Evolutionary conservation across 2,797 vertebrate species (phyloP), one percentile per base, ranked within the genome.

Genomic region (Phoxinus dragarum): DNA sequence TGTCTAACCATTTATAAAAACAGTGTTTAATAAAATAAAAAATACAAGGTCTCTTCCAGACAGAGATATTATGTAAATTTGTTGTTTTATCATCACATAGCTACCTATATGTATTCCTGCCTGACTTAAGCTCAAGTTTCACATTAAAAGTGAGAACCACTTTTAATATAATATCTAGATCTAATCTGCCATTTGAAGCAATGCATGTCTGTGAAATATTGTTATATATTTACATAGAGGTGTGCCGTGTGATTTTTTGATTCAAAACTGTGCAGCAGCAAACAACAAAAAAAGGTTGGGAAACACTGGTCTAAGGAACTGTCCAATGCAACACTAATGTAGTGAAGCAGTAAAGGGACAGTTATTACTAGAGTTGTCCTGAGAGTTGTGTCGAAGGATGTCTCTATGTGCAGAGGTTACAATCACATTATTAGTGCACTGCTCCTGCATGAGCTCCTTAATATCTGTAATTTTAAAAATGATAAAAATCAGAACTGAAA

Each of bases 371-470:
- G 94, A 91, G 36, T 92, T 91, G 85, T 97, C 96, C 78, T 95
- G 96, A 38, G 94, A 96, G 91, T 92, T 94, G 76, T 95, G 93
- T 79, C 95, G 95, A 23, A 97, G 92, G 91, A 96, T 93, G 67
- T 97, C 96, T 23, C 97, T 94, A 34, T 96, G 95, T 6, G 96
- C 94, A 3, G 96, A 96, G 0, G 96, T 96, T 87, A 97, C 93
- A 3, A 97, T 97, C 90, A 96, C 89, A 42, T 97, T 96, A 92
- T 96, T 96, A 93, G 95, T 95, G 88, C 96, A 95, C 82, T 96
- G 97, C 73, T 96, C 96, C 31, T 92, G 93, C 86, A 97, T 94
- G 64, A 97, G 91, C 75, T 96, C 96, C 93, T 94, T 97, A 90
- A 98, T 95, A 92, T 97, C 96, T 97, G 81, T 66, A 81, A 81